Evolutionary conservation across 1,140 invertebrate genomes (phyloP).

Genomic region (Halyomorpha halys): DNA sequence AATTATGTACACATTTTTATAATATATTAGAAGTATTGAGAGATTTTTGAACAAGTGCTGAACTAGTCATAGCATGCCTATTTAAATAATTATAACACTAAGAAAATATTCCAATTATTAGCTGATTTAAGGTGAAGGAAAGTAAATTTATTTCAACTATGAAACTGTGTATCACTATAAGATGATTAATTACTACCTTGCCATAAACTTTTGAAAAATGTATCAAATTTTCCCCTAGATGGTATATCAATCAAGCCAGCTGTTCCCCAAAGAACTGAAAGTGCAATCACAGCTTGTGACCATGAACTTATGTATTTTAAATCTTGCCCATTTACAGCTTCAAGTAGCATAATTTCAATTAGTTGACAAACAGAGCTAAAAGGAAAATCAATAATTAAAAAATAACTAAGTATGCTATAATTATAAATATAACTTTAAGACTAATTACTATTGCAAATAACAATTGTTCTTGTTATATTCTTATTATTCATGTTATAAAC

Average conservation of each 20-base stretch:
- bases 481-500: neutral
- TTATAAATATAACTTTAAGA: neutral
- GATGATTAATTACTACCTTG: neutral
- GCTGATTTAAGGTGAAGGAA: too few relatives aligned
- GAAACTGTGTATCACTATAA: too few relatives aligned
- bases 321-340: conserved; percentile 5
- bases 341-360: conserved; percentile 1
- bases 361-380: conserved; percentile 1
- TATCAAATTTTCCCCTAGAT: conserved; percentile 64
- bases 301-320: conserved; percentile 39
- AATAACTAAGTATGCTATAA: neutral
- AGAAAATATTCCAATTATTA: too few relatives aligned
- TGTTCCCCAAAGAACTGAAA: conserved; percentile 69
- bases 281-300: conserved; percentile 67
- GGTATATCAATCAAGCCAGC: conserved; percentile 61
- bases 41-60: too few relatives aligned
- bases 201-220: conserved; percentile 44
- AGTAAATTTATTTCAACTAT: too few relatives aligned
- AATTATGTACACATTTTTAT: too few relatives aligned
- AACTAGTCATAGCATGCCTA: too few relatives aligned
- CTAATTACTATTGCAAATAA: neutral
- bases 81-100: too few relatives aligned
- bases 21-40: too few relatives aligned
- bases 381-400: neutral
- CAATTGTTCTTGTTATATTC: neutral